Base-by-base conservation (phyloP, 2,797 vertebrate genomes). In the Mionectes olivaceus region DNA sequence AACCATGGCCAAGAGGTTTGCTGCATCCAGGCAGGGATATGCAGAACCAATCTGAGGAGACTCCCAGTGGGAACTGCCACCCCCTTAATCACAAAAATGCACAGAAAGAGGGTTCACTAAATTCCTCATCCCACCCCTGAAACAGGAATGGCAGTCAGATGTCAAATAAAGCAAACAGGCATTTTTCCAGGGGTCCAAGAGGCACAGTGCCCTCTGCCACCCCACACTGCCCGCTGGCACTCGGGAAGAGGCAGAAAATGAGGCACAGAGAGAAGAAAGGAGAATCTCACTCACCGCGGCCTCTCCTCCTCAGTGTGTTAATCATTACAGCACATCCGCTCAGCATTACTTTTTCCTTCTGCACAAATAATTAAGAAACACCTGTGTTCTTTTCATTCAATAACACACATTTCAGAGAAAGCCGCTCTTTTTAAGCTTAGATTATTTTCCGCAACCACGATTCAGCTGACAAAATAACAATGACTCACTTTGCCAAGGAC, bases 321-420 rank as follows among this genome's bases (percentile, higher is more conserved):
- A 97, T 95, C 92, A 95, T 60, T 35, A 27, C 83, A 64, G 81
- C 70, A 56, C 96, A 94, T 95, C 95, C 93, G 37, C 87, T 93
- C 87, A 32, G 93, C 90, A 21, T 85, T 71, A 57, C 92, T 97
- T 95, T 96, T 89, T 87, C 96, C 96, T 96, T 97, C 97, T 96
- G 97, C 92, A 91, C 95, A 73, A 96, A 97, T 97, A 93, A 97
- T 97, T 97, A 97, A 97, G 96, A 97, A 97, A 95, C 97, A 98
- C 97, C 97, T 97, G 97, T 91, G 96, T 87, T 97, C 91, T 90
- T 94, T 95, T 94, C 67, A 39, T 79, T 92, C 95, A 93, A 79
- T 78, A 91, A 91, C 7, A 5, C 67, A 43, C 9, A 0, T 77
- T 87, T 87, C 83, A 19, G 78, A 93, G 90, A 96, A 77, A 89